Conservation (phyloP, 2,888 invertebrate genomes). For the Nymphalis polychloros region DNA sequence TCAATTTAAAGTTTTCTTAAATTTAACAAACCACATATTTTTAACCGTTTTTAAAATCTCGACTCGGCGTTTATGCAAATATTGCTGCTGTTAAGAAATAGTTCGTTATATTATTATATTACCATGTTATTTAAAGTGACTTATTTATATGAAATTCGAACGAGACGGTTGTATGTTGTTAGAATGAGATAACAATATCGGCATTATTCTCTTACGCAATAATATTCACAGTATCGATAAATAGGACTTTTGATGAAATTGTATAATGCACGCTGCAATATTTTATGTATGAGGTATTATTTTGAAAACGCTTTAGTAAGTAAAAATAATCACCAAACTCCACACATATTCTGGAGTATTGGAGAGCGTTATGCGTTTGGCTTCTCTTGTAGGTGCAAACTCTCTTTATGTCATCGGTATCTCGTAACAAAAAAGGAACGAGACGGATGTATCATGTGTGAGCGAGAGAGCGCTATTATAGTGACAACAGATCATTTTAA, state of each 20-base stretch:
- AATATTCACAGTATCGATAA: too few species aligned
- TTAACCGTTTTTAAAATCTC: not conserved
- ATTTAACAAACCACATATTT: not conserved
- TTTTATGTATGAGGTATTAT: not conserved
- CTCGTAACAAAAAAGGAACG: not conserved
- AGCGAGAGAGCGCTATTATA: not conserved
- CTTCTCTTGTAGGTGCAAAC: not conserved
- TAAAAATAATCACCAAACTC: not conserved
- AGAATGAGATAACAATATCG: not conserved
- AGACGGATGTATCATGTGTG: not conserved
- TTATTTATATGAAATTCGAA: constrained; percentile 6
- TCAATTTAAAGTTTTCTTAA: not conserved
- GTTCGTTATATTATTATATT: too few species aligned
- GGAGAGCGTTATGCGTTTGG: not conserved
- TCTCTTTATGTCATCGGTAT: not conserved
- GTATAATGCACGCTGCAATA: not conserved
- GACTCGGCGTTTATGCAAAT: not conserved
- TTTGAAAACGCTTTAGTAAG: not conserved
- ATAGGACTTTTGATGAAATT: too few species aligned
- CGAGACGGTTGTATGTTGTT: constrained; percentile 1
- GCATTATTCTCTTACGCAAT: too few species aligned
- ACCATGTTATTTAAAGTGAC: not conserved
- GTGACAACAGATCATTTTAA: constrained; percentile 17
- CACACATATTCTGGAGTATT: not conserved
- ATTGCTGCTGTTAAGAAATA: too few species aligned